Evolutionary conservation across 2,888 invertebrate genomes (phyloP), one percentile per base, ranked within the genome.

Genomic region (Matsumyia berberina): DNA sequence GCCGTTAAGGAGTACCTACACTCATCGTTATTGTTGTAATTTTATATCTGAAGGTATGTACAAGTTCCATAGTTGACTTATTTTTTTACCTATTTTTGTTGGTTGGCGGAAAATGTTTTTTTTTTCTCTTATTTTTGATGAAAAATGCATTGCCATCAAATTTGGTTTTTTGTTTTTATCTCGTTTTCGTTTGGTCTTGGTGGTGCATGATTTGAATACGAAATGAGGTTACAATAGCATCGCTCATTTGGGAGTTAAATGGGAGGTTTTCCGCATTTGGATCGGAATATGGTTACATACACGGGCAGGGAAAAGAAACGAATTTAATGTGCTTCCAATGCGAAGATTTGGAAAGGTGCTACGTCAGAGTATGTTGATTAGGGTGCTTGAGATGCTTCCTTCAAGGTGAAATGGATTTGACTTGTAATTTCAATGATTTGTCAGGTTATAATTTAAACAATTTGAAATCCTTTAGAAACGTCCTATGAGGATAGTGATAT

Each of bases 31-130:
- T 62, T 33, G 11, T 31, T 31, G 33, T 46, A 46, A 35, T 78
- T 78, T 78, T 62, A 60, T 70, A 70, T 46, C 29, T 42, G 51
- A 78, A 78, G 77, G 74, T 74, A 74, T 35, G 73, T 62, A 58
- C n/a, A 0, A 29, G 15, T 58, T 39, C 37, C 35, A 12, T 35
- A 42, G 39, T 6, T 44, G 15, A 49, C 8, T 17, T 35, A 1
- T 37, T 35, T 12, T 31, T 64, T 29, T 9, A 12, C 7, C 19
- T 19, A 6, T 31, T 7, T 33, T 9, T 37, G 35, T 11, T 49
- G 46, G 39, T 35, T 60, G 31, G 17, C 39, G 42, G 51, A 72
- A 37, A 70, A 39, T 35, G 17, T 0, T 46, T 12, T 8, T 11
- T 42, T 53, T 19, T 24, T 35, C n/a, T 4, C 1, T n/a, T 15